A percentile compares a stretch with the other conserved stretches of the same genome.
Conservation (phyloP, 2,113 vertebrate genomes). For the Opisthocomus hoazin region DNA sequence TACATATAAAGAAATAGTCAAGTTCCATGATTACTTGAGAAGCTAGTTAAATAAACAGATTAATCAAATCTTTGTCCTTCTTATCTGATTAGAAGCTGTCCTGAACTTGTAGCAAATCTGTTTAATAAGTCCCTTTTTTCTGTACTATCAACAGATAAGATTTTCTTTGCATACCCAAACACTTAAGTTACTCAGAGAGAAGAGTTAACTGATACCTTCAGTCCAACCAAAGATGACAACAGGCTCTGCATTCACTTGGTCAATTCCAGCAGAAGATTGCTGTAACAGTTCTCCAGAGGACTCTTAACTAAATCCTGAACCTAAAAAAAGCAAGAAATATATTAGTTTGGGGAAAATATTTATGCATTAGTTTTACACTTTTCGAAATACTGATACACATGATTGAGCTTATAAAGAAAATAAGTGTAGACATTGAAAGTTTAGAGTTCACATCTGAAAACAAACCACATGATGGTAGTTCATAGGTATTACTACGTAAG, state of each 20-base stretch:
- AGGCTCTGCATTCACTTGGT: conserved; percentile 82
- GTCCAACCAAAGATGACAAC: conserved; percentile 87
- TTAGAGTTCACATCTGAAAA: neutral
- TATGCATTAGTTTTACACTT: too few relatives aligned
- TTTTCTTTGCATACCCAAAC: neutral
- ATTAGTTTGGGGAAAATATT: neutral
- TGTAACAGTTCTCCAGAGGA: conserved; percentile 88
- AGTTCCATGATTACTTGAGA: rapidly evolving
- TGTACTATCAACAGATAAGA: neutral
- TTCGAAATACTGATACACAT: too few relatives aligned
- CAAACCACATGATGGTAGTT: neutral
- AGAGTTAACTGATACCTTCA: conserved; percentile 77
- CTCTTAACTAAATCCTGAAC: conserved; percentile 77
- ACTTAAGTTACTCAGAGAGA: neutral
- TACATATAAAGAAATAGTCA: neutral
- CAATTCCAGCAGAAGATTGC: conserved; percentile 79
- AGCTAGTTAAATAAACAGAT: neutral
- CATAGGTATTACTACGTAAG: neutral
- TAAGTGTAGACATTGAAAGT: neutral
- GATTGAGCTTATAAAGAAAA: neutral
- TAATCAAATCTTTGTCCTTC: neutral
- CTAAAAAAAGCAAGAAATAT: conserved; percentile 63
- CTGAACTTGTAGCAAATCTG: neutral
- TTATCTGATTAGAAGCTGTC: neutral
- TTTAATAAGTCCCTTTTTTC: neutral